Evolutionary conservation across 2,797 vertebrate genomes (phyloP).

Genomic region (Melanotaenia boesemani): DNA sequence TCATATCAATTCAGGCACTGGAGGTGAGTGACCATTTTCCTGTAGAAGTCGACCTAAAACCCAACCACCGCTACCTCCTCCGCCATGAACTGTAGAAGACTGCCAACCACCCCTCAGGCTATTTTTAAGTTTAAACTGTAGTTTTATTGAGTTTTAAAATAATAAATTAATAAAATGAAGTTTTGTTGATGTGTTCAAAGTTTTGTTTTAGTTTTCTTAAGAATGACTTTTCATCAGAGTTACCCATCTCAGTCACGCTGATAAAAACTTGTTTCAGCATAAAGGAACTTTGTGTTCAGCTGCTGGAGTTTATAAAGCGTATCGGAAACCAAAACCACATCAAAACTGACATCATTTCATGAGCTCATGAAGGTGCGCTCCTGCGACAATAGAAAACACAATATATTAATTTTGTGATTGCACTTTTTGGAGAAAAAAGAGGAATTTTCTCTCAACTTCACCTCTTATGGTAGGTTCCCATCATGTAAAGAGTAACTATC

Average conservation of each 20-base stretch:
- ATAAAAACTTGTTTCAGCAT: constrained; percentile 34
- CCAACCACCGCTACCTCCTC: constrained; percentile 75
- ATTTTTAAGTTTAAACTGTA: constrained; percentile 9
- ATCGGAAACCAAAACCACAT: constrained; percentile 72
- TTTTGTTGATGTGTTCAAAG: background rate
- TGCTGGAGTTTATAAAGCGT: constrained; percentile 41
- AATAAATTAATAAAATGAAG: background rate
- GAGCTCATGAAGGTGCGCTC: constrained; percentile 50
- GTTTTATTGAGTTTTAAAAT: constrained; percentile 34
- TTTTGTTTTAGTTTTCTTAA: constrained; percentile 21
- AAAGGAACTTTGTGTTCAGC: constrained; percentile 37
- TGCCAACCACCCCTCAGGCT: background rate
- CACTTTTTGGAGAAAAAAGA: constrained; percentile 6
- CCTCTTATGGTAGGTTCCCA: background rate
- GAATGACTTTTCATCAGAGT: background rate
- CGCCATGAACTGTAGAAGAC: constrained; percentile 79
- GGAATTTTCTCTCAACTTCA: background rate
- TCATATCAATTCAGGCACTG: constrained; percentile 78
- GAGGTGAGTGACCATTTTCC: constrained; percentile 89
- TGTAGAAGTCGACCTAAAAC: constrained; percentile 87
- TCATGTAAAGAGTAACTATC: background rate
- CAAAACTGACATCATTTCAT: constrained; percentile 64
- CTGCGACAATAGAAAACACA: constrained; percentile 33
- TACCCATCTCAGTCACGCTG: constrained; percentile 10
- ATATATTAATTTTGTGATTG: constrained; percentile 24